Evolutionary conservation across 2,113 vertebrate genomes (phyloP).

Genomic region (Himantopus leucocephalus): DNA sequence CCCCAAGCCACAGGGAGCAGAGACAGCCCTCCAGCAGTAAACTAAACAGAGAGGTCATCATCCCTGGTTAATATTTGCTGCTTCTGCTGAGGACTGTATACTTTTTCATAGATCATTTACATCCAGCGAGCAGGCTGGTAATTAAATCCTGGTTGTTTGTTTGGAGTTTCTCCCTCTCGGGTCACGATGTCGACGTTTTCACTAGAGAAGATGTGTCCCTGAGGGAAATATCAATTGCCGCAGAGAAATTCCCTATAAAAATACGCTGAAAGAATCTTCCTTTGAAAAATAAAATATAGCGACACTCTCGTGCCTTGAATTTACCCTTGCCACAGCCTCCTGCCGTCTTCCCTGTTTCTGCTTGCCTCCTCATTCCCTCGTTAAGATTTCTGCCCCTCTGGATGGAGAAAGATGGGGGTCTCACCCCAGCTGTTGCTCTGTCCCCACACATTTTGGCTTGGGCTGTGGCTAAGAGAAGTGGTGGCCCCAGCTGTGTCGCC

Average conservation of each 20-base stretch:
- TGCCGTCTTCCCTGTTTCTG: neutral
- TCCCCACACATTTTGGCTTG: neutral
- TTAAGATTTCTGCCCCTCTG: neutral
- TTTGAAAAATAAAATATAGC: constrained; percentile 38
- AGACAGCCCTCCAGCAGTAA: constrained; percentile 53
- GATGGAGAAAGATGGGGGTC: neutral
- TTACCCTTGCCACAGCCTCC: neutral
- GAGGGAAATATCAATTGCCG: constrained; percentile 54
- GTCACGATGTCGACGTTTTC: constrained; percentile 70
- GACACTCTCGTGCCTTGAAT: neutral
- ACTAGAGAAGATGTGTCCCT: constrained; percentile 73
- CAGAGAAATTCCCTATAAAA: constrained; percentile 51
- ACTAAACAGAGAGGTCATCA: constrained; percentile 68
- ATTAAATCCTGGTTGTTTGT: constrained; percentile 71
- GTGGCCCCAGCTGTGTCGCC: neutral
- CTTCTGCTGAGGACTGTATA: constrained; percentile 58
- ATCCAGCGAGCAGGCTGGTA: constrained; percentile 60
- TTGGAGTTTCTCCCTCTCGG: constrained; percentile 66
- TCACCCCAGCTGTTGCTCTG: neutral
- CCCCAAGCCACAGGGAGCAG: constrained; percentile 28
- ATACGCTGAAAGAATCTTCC: constrained; percentile 34
- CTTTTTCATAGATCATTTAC: constrained; percentile 69
- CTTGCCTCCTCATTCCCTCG: neutral
- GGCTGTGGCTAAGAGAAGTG: neutral
- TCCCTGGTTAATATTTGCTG: constrained; percentile 68